Evolutionary conservation across 2,113 vertebrate species (phyloP).

Genomic region (Phasianus colchicus): DNA sequence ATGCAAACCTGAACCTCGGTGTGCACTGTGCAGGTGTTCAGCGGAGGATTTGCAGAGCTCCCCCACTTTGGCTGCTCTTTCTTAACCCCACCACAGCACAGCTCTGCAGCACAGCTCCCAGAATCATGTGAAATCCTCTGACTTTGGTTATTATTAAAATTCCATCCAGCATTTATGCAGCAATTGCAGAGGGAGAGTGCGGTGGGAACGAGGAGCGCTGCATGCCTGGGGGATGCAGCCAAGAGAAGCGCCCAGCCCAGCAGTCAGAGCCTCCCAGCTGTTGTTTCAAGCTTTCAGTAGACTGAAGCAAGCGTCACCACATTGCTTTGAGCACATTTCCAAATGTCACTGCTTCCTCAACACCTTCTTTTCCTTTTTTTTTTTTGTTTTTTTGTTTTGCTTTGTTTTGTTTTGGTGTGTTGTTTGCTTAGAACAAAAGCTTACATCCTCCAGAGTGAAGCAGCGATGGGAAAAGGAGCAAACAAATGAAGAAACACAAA

Average conservation of each 20-base stretch:
- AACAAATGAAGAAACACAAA: conserved; percentile 13
- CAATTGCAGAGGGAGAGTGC: neutral
- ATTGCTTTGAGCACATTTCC: neutral
- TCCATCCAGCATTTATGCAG: neutral
- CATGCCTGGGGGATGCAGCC: neutral
- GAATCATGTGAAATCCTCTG: neutral
- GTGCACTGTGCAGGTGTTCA: neutral
- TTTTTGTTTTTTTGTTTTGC: too few species aligned
- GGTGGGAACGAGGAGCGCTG: neutral
- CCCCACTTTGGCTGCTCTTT: neutral
- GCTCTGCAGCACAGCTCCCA: neutral
- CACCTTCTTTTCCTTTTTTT: neutral
- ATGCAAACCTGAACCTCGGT: neutral
- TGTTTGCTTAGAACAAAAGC: neutral
- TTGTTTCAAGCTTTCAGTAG: neutral
- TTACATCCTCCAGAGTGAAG: neutral
- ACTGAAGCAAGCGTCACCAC: neutral
- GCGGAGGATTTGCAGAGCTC: neutral
- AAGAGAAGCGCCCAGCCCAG: neutral
- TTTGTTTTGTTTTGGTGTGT: neutral
- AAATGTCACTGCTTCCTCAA: conserved; percentile 11
- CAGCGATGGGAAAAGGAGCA: neutral
- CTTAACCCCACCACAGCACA: neutral
- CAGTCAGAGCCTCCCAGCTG: neutral
- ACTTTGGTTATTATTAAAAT: neutral